Percentiles rank a stretch among this genome's conserved stretches.
phyloP scores from a whole-genome alignment of 2,113 vertebrate species.

The human (Homo sapiens) region DNA sequence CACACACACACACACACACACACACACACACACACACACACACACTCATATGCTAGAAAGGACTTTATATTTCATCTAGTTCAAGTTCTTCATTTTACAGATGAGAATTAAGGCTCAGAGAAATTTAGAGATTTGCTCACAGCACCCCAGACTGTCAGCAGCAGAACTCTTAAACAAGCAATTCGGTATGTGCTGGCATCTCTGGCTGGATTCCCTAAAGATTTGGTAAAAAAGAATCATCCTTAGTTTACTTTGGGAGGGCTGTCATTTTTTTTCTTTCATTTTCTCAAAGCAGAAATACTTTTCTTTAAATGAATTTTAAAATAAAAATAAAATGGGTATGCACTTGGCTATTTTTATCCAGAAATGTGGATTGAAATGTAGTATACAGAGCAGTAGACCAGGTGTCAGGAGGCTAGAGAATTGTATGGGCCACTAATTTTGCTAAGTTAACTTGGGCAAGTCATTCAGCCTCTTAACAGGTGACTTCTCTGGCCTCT shows the following conservation, averaged over 20 bases:
- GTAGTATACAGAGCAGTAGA: background rate
- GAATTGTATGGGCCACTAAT: background rate
- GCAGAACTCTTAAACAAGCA: background rate
- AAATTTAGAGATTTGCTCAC: background rate
- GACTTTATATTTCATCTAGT: background rate
- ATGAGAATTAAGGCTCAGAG: background rate
- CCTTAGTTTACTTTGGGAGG: background rate
- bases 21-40: background rate
- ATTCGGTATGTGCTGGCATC: background rate
- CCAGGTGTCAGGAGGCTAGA: background rate
- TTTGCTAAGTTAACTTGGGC: background rate
- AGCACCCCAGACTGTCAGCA: background rate
- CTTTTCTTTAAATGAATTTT: constrained; percentile 9
- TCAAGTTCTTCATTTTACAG: background rate
- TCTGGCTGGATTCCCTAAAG: background rate
- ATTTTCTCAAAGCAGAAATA: background rate
- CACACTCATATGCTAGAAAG: background rate
- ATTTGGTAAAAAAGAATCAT: background rate
- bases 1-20: background rate
- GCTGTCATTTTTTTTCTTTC: background rate
- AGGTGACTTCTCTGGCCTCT: background rate
- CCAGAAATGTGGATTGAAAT: background rate
- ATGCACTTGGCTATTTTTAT: background rate
- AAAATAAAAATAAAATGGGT: constrained; percentile 17
- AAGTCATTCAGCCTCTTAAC: background rate